Base-by-base conservation (phyloP, 2,113 vertebrate genomes). In the Siniperca chuatsi region DNA sequence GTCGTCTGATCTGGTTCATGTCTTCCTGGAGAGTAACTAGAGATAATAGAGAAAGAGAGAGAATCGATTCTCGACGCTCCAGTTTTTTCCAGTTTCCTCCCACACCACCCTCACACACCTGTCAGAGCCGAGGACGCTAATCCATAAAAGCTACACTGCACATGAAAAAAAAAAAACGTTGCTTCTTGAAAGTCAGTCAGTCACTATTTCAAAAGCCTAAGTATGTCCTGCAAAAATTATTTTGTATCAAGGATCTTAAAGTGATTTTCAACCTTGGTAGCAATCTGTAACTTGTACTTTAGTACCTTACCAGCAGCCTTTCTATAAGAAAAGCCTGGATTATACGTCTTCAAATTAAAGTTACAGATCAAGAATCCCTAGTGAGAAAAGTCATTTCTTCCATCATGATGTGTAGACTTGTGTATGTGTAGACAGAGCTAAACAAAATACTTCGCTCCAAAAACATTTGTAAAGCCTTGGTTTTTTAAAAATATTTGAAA, bases 1-100 rank as follows among this genome's bases (percentile, higher is more conserved):
- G 83, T 95, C 96, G 90, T 89, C 94, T 96, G 86, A 97, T 93
- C 94, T 96, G 97, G 94, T 93, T 65, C 87, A 98, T 85, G 95
- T 95, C 96, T 84, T 97, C 96, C 97, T 97, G 94, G 86, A 93
- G 93, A 84, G 64, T 79, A 88, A 90, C 87, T 35, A 80, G 73
- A 80, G 79, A 89, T 88, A 87, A 91, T 81, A 84, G 55, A 90
- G 73, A 78, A 62, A 73, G 62, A 71, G 84, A 86, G 48, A 1
- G 64, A 89, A 94, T 91, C 86, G 77, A 92, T 90, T 83, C 57
- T 78, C 54, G 57, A 77, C 42, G 87, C 84, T 93, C 89, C 88
- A 90, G 67, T 88, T 90, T 37, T 6, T 69, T 84, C 83, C 84
- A 80, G 77, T 79, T 90, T 83, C 82, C 90, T 87, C 90, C 88